A percentile compares a stretch with the other conserved stretches of the same genome.
These are phyloP conservation scores for Dioctria rufipes DNA, from an alignment of 2,888 invertebrate species.

Conservation along the genomic window DNA sequence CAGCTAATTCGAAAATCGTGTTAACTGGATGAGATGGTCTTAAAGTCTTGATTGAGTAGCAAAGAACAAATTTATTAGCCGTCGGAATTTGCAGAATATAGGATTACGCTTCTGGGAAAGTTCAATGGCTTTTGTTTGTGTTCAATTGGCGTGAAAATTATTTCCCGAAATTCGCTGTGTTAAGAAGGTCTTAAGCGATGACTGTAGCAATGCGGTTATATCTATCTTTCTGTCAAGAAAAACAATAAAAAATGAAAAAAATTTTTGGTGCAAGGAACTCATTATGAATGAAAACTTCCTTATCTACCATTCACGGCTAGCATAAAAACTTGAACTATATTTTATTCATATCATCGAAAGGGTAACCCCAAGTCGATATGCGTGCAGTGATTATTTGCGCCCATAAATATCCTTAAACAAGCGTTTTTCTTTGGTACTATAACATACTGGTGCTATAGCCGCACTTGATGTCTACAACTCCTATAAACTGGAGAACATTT, in stretches of 20 bases:
- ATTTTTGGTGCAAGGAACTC: neutral
- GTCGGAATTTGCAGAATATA: conserved; percentile 53
- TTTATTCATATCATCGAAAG: conserved; percentile 49
- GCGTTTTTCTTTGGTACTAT: neutral
- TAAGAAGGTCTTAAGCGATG: conserved; percentile 1
- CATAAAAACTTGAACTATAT: conserved; percentile 14
- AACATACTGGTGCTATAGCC: conserved; percentile 15
- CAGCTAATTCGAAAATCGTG: conserved; percentile 55
- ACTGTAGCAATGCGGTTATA: too few species aligned
- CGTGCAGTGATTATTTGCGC: conserved; percentile 29
- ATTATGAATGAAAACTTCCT: too few species aligned
- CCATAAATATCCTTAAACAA: conserved; percentile 49
- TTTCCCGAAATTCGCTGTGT: conserved; percentile 20
- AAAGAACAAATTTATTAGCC: conserved; percentile 54
- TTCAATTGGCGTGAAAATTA: conserved; percentile 47
- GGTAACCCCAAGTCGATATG: conserved; percentile 44
- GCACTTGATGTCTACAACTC: conserved; percentile 47
- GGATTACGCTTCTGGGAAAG: conserved; percentile 53
- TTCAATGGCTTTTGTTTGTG: conserved; percentile 48
- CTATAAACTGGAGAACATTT: conserved; percentile 56
- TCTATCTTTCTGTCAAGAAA: too few species aligned
- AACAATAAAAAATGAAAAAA: conserved; percentile 1
- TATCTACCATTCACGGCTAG: too few species aligned
- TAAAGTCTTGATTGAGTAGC: conserved; percentile 54
- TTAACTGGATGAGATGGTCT: conserved; percentile 53